These are phyloP conservation scores for Xylocopa sonorina DNA, from an alignment of 1,140 invertebrate genomes.

Conservation along the genomic window DNA sequence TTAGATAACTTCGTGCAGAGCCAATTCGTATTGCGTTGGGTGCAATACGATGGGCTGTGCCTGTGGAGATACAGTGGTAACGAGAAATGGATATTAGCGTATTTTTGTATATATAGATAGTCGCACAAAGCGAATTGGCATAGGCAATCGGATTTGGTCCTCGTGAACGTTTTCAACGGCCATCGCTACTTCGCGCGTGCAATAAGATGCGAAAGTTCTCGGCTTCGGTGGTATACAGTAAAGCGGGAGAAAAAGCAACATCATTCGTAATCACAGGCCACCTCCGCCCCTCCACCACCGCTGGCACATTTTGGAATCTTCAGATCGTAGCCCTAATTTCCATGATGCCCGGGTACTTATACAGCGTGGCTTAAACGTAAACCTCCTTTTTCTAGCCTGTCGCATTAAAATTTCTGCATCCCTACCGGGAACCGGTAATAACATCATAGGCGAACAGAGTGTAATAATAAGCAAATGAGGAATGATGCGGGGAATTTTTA, in stretches of 20 bases:
- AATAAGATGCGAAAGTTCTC: not conserved
- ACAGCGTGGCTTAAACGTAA: constrained; percentile 3
- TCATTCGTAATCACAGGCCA: constrained; percentile 43
- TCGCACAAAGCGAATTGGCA: too few relatives aligned
- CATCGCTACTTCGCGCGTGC: constrained; percentile 1
- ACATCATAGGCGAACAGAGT: not conserved
- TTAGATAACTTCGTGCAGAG: too few relatives aligned
- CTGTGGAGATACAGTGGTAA: too few relatives aligned
- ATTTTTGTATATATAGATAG: too few relatives aligned
- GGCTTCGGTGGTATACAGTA: constrained; percentile 17
- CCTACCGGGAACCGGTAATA: not conserved
- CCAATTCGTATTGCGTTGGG: too few relatives aligned
- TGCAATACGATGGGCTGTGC: too few relatives aligned
- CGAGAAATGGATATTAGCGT: too few relatives aligned
- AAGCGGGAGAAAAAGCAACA: constrained; percentile 5
- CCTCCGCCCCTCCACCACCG: too few relatives aligned
- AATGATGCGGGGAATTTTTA: not conserved
- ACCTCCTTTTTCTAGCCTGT: constrained; percentile 45
- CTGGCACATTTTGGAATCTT: constrained; percentile 21
- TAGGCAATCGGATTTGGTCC: too few relatives aligned
- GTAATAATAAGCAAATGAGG: not conserved
- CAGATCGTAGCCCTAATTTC: constrained; percentile 43
- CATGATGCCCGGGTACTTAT: constrained; percentile 42
- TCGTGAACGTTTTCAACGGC: not conserved
- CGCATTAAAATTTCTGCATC: constrained; percentile 24